Percentiles rank a stretch among this genome's conserved stretches.
These are phyloP conservation scores for Arizona elegans DNA, from an alignment of 2,113 vertebrate genomes.

Conservation along the genomic window DNA sequence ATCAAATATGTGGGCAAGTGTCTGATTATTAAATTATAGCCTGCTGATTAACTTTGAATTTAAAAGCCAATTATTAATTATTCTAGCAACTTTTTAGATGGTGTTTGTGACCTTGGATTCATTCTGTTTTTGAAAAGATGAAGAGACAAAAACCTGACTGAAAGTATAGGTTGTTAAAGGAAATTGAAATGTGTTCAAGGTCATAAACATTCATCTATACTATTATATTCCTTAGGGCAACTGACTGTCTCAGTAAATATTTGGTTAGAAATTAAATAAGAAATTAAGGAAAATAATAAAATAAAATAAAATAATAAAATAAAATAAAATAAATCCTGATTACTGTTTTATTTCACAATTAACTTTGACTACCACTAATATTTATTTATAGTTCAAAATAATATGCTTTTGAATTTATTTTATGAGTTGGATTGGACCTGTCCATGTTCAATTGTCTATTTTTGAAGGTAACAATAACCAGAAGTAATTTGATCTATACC, in stretches of 20 bases:
- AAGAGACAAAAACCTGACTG: background rate
- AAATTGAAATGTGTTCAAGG: background rate
- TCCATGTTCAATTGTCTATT: background rate
- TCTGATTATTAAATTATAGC: background rate
- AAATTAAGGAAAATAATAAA: background rate
- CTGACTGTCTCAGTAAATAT: background rate
- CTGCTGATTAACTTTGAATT: background rate
- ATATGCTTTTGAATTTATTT: background rate
- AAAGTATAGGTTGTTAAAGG: background rate
- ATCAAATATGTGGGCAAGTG: slow-evolving; percentile 1
- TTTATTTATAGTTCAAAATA: background rate
- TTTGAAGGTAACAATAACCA: background rate
- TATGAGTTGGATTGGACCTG: background rate
- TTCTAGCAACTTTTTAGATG: slow-evolving; percentile 1
- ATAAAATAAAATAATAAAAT: background rate
- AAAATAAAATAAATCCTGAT: background rate
- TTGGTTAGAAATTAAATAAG: background rate
- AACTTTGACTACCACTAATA: background rate
- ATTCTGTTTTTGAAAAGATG: background rate
- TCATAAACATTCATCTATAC: background rate
- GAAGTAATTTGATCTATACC: background rate
- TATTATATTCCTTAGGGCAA: background rate
- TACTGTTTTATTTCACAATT: background rate
- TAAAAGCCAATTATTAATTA: background rate
- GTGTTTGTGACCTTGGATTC: background rate